phyloP scores from a whole-genome alignment of 1,140 invertebrate species.

The Cardiocondyla obscurior region DNA sequence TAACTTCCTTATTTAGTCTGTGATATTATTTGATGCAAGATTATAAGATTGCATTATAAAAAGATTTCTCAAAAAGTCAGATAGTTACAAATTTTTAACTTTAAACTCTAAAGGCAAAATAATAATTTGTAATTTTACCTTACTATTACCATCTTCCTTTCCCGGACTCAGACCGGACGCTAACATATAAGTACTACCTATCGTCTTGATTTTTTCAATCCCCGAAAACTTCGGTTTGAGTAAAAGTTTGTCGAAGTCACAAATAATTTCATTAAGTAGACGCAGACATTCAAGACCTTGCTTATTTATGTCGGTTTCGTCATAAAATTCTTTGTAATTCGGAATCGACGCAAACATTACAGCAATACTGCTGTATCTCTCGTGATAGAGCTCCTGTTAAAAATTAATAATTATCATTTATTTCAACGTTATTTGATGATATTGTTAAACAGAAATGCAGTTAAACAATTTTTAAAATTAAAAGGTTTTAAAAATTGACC shows the following conservation, averaged over 20 bases:
- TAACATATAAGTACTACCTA: conserved; percentile 99
- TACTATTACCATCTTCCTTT: conserved; percentile 89
- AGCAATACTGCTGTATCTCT: conserved; percentile 96
- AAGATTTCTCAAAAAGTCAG: background rate
- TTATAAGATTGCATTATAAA: background rate
- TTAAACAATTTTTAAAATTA: too few relatives aligned
- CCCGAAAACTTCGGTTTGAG: conserved; percentile 97
- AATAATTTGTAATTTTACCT: conserved; percentile 82
- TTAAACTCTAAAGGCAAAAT: background rate
- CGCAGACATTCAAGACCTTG: conserved; percentile 97
- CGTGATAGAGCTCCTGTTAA: conserved; percentile 94
- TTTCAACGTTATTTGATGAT: background rate
- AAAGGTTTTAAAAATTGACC: conserved; percentile 77
- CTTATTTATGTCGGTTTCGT: conserved; percentile 98
- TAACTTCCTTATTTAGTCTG: background rate
- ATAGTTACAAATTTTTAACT: conserved; percentile 26
- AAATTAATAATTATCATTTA: background rate
- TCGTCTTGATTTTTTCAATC: conserved; percentile 99
- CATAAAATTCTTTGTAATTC: conserved; percentile 99
- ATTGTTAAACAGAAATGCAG: background rate
- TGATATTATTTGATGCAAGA: background rate
- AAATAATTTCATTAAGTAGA: conserved; percentile 98
- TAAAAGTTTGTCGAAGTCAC: conserved; percentile 98
- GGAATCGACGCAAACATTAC: conserved; percentile 99
- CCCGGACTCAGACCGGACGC: conserved; percentile 96